Base-by-base conservation (phyloP, 2,113 vertebrate species). In the Dromiciops gliroides region DNA sequence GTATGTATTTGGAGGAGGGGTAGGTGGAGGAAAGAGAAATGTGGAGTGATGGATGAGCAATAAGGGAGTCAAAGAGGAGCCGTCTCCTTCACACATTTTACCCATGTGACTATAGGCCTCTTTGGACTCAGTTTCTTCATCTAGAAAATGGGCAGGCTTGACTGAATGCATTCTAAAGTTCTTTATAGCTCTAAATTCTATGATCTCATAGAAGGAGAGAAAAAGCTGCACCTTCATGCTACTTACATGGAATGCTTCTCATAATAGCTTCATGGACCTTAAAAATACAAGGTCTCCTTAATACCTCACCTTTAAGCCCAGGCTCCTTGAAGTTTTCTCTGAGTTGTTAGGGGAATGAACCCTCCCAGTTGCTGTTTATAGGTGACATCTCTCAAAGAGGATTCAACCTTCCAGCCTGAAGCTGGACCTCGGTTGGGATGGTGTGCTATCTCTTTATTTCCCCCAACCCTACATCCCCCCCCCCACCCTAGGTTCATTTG, bases 181-280 rank as follows among this genome's bases (percentile, higher is more conserved):
- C n/a, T n/a, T 83, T 83, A 83, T 83, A 83, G n/a, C n/a, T 83
- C 37, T 83, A 83, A 83, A 22, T 83, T 83, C 67, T 44, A 44
- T 83, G 67, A 44, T 44, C 14, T 44, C 7, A 44, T 83, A 83
- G 5, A n/a, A 75, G 67, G 67, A 83, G n/a, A 8, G 19, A 83
- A 44, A 44, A 44, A 91, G 89, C 94, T 90, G 89, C 91, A 90
- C 28, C 92, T 94, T 49, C n/a, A 44, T 8, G 49, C 89, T 90
- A 75, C 92, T 96, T 91, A 90, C 51, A 50, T 95, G 67, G 94
- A 95, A 89, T 89, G 51, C 88, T 93, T 96, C 95, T 94, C n/a
- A 92, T 89, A 97, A 97, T 93, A 97, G 93, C 90, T 60, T 91
- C 0, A 0, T 50, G 94, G 94, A n/a, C 89, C 90, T 95, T 49